Percentiles rank a stretch among this genome's conserved stretches.
Evolutionary conservation across 2,113 vertebrate species (phyloP).

Genomic region (Anhinga anhinga): DNA sequence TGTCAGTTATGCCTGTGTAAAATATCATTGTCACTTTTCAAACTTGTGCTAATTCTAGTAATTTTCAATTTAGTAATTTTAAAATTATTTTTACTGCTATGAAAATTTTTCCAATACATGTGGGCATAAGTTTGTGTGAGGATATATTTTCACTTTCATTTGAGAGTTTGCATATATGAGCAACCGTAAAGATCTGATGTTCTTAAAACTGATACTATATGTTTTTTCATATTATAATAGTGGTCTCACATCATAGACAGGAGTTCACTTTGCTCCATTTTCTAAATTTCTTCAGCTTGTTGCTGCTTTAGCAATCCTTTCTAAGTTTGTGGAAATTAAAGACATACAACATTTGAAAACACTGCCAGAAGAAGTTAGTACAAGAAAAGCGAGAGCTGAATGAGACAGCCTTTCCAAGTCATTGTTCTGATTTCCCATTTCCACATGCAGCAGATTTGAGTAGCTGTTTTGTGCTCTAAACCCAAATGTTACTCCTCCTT

Average conservation of each 20-base stretch:
- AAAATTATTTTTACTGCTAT: neutral
- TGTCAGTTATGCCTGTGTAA: neutral
- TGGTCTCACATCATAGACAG: neutral
- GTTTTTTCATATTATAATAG: neutral
- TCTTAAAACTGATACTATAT: neutral
- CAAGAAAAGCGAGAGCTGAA: neutral
- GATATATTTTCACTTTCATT: neutral
- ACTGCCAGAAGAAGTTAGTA: neutral
- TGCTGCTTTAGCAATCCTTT: neutral
- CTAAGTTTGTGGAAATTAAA: neutral
- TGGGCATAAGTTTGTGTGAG: neutral
- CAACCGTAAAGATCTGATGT: neutral
- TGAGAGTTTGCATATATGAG: neutral
- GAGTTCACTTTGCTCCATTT: neutral
- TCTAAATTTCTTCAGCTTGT: neutral
- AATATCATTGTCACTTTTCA: neutral
- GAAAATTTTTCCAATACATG: fast-evolving
- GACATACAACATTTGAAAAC: neutral
- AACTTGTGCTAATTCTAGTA: neutral
- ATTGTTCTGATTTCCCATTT: neutral
- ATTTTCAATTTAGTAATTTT: neutral
- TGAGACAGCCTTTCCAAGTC: neutral
- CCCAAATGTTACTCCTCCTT: neutral
- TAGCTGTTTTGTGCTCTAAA: neutral
- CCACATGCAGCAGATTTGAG: neutral